Percentiles rank a stretch among this genome's conserved stretches.
Conservation (phyloP, 2,888 invertebrate genomes). For the Rhaphigaster nebulosa region DNA sequence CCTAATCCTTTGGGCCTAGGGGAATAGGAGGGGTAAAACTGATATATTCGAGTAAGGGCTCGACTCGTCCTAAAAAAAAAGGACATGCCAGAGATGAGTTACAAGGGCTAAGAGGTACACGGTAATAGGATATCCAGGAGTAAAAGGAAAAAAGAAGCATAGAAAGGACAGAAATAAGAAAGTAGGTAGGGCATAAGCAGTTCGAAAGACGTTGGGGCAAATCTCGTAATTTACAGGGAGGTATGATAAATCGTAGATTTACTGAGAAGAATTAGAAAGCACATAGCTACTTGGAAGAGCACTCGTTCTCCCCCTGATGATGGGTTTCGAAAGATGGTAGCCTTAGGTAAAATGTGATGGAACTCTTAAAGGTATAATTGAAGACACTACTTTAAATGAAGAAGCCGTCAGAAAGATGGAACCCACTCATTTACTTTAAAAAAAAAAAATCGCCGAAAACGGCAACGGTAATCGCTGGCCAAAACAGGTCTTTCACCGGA, state of each 20-base stretch:
- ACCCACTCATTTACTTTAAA: neutral
- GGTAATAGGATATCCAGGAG: neutral
- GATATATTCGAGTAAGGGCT: neutral
- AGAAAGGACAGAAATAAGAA: neutral
- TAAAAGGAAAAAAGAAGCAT: neutral
- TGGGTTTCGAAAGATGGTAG: conserved; percentile 1
- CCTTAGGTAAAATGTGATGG: neutral
- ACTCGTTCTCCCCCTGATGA: neutral
- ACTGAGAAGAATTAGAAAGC: conserved; percentile 24
- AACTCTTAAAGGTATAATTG: conserved; percentile 6
- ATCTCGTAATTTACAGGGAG: conserved; percentile 2
- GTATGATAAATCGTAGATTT: conserved; percentile 30
- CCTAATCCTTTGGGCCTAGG: neutral
- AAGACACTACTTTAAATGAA: conserved; percentile 2
- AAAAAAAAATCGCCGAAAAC: neutral
- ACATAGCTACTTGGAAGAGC: neutral
- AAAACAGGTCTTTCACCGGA: neutral
- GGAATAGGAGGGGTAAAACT: neutral
- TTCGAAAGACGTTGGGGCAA: neutral
- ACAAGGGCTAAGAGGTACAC: neutral
- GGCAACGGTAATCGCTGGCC: neutral
- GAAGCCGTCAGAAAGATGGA: neutral
- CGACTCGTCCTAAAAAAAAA: neutral
- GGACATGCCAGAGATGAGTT: neutral
- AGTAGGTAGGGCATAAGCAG: neutral